Evolutionary conservation across 2,797 vertebrate species (phyloP), one percentile per base, ranked within the genome.

Genomic region (Rhinogobio ventralis): DNA sequence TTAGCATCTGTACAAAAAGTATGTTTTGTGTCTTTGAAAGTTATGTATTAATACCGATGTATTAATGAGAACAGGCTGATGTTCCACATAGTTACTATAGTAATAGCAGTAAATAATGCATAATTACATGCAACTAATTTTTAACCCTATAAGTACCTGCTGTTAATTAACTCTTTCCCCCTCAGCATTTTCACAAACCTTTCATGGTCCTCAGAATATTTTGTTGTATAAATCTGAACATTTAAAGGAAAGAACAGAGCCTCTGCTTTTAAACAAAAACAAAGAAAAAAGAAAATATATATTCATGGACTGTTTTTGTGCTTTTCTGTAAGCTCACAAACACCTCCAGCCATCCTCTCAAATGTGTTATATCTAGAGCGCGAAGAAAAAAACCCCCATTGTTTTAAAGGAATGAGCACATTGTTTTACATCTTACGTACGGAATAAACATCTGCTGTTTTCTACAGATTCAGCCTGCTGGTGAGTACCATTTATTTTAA

Each of bases 401-500:
- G 33, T 46, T 45, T 62, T 42, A 45, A 55, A 45, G 39, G n/a
- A 46, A 42, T 17, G 20, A 55, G 73, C 33, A 7, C 5, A 13
- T 49, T 23, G 36, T 15, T 60, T 72, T 60, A 46, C 36, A 73
- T 46, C 17, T 55, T 55, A 55, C 2, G 2, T 5, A 7, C 19
- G 10, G 3, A 55, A 55, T 7, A n/a, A 57, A 57, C 55, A 57
- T 57, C 55, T 57, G 23, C 55, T 57, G 62, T 17, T 64, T 30
- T n/a, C 15, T 42, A n/a, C 33, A 75, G 33, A 57, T 76, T 5
- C 45, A 51, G 25, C 15, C n/a, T 25, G 4, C 74, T 42, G 17
- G 17, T 78, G n/a, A 62, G 76, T 25, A 42, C 5, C n/a, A n/a
- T 20, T 30, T 4, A 46, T 81, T 71, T 81, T 28, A 69, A 81